Base-by-base conservation (phyloP, 2,113 vertebrate genomes). In the Chrysochloris asiatica region DNA sequence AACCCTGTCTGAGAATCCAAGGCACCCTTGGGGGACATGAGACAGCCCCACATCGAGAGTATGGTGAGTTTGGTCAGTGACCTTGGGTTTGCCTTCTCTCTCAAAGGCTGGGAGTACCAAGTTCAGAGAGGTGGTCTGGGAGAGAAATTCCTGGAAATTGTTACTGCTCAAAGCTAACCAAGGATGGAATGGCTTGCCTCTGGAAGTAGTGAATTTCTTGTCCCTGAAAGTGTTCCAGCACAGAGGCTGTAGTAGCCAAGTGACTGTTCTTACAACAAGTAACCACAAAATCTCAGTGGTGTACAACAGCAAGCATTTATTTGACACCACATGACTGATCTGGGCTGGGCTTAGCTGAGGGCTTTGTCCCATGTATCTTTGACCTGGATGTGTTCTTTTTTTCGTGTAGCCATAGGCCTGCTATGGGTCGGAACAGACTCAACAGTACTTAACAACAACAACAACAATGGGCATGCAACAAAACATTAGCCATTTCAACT, bases 1-100 rank as follows among this genome's bases (percentile, higher is more conserved):
- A 79, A 65, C 98, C 97, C 67, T 98, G 98, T 80, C 96, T 98
- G 93, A 96, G 38, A 86, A 84, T 98, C 56, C 96, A 98, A 93
- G 98, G 97, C n/a, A 93, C 81, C 1, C 72, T 98, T 33, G 78
- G 91, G 26, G 91, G 33, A 87, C 90, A 95, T 0, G 47, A 81
- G 83, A 95, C 93, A 26, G 5, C 83, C 14, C 56, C 38, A 4
- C 93, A 75, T 43, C 95, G 50, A 16, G 91, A 95, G 30, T 95
- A 96, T 28, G 97, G 98, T 98, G 94, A 76, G 92, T 76, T 22
- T 96, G 21, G 41, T 17, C 90, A 17, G 10, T 1, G 11, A 26
- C 67, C 63, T 92, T 38, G 47, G 50, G 24, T 83, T 84, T 45
- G 28, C 28, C 75, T 81, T 48, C 47, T 89, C 45, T 85, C 45